Base-by-base conservation (phyloP, 2,888 invertebrate species). In the Plebejus argus region DNA sequence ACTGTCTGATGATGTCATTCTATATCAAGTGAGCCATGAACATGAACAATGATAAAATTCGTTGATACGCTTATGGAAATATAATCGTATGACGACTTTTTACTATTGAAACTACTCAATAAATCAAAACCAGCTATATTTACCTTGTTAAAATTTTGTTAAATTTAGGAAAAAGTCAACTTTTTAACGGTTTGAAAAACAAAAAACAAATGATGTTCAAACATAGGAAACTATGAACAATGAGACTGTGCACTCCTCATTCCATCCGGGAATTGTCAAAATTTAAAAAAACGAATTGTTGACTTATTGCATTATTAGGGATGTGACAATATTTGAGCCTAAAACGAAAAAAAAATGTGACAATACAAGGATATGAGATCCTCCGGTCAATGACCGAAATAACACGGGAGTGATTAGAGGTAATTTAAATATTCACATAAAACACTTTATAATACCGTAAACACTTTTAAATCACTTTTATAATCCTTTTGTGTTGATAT, bases 351-450 rank as follows among this genome's bases (percentile, higher is more conserved):
- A 87, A 89, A 88, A 87, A 88, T 83, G 83, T 83, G 87, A 87
- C 85, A 86, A 91, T 83, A 90, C 87, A 90, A 90, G 90, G 81
- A 81, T 81, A 91, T 92, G 88, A 93, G 92, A 90, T 90, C 90
- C 89, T 86, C 89, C 94, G 94, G 94, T 94, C 94, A 94, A 91
- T 94, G 94, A 94, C 94, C 94, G 94, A 92, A 94, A 91, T 92
- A 91, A 92, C 91, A 93, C 92, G 90, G 49, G 88, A 88, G 88
- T 90, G 89, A 92, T 87, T 89, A 86, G 90, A 89, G 90, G 90
- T 89, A 88, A 88, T 88, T 87, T 88, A 87, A 81, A 89, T 90
- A 90, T 88, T 86, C 88, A 86, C 88, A 90, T 90, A 89, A 85
- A 87, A 86, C 92, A 93, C 91, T 91, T 91, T 78, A 88, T 82